These are phyloP conservation scores for Dorcus hopei DNA, from an alignment of 2,888 invertebrate species.

Conservation along the genomic window DNA sequence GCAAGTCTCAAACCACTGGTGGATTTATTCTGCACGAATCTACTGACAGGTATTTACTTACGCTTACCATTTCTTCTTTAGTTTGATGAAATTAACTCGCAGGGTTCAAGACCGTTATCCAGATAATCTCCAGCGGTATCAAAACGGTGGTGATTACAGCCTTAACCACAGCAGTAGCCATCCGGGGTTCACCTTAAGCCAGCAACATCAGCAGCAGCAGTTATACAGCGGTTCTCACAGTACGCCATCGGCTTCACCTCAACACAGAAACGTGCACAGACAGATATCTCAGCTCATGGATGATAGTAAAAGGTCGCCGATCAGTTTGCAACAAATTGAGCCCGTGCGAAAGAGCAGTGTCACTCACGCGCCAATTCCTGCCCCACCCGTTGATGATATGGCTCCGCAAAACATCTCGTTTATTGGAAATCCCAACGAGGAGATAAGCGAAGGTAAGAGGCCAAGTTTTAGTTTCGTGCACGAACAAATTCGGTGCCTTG, in stretches of 20 bases:
- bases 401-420: constrained; percentile 92
- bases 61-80: too few species aligned
- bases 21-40: constrained; percentile 68
- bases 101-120: constrained; percentile 35
- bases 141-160: constrained; percentile 64
- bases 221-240: constrained; percentile 51
- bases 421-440: constrained; percentile 68
- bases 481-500: not conserved
- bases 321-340: constrained; percentile 55
- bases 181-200: constrained; percentile 58
- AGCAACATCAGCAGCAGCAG: constrained; percentile 51
- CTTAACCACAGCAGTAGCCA: constrained; percentile 55
- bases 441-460: constrained; percentile 40
- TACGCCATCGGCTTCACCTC: constrained; percentile 62
- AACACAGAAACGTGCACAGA: constrained; percentile 59
- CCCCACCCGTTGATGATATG: constrained; percentile 79
- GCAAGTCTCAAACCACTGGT: constrained; percentile 44
- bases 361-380: constrained; percentile 60
- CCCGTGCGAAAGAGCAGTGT: constrained; percentile 43
- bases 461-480: too few species aligned
- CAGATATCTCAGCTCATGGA: constrained; percentile 54
- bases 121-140: constrained; percentile 53
- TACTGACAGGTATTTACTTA: constrained; percentile 35
- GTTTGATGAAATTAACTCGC: constrained; percentile 20
- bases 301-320: constrained; percentile 44